Conservation (phyloP, 2,113 vertebrate species). For the Jacana jacana region DNA sequence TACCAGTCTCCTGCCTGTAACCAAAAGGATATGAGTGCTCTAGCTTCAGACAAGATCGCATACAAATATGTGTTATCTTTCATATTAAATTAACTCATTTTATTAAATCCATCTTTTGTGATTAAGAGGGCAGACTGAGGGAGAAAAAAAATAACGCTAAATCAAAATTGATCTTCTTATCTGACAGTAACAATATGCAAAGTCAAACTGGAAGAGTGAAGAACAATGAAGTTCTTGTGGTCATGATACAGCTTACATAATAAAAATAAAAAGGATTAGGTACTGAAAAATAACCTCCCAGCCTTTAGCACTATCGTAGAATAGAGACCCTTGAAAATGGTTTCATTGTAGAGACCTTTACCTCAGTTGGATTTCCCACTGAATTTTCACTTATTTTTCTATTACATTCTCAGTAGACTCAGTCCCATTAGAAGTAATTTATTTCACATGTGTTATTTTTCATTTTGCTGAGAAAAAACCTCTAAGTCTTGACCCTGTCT, state of each 20-base stretch:
- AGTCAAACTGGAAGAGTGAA: neutral
- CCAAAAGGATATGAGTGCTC: neutral
- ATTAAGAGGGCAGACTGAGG: neutral
- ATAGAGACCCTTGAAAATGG: neutral
- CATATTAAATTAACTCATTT: neutral
- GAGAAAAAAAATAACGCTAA: neutral
- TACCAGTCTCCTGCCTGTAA: neutral
- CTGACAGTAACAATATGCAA: neutral
- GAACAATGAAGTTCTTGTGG: neutral
- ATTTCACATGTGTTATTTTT: slow-evolving; percentile 45
- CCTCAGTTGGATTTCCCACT: neutral
- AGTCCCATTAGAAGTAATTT: slow-evolving; percentile 24
- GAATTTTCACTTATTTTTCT: neutral
- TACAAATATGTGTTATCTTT: neutral
- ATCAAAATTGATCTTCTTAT: neutral
- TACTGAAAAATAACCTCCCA: neutral
- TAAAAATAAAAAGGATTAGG: neutral
- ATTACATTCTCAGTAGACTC: slow-evolving; percentile 18
- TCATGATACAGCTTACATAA: neutral
- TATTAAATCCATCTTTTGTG: neutral
- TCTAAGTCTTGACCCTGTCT: neutral
- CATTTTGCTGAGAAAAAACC: slow-evolving; percentile 9
- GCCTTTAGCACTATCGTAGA: neutral
- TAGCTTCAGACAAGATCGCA: neutral
- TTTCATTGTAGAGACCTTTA: neutral